A percentile compares a stretch with the other conserved stretches of the same genome.
phyloP scores from a whole-genome alignment of 2,113 vertebrate species.

The Neogobius melanostomus region DNA sequence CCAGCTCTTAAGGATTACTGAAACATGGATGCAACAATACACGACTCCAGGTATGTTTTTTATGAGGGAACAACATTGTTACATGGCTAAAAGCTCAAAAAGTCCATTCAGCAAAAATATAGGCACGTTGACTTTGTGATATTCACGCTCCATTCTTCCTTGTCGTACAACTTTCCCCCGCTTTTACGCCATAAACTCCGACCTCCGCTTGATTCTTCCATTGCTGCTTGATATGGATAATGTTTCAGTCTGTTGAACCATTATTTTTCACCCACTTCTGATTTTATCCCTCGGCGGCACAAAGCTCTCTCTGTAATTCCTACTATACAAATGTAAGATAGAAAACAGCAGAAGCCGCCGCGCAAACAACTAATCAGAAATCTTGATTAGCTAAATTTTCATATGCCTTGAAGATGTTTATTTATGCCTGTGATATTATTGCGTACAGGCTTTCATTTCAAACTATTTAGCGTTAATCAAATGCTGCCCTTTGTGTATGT shows the following conservation, averaged over 20 bases:
- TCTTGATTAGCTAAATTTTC: constrained; percentile 3
- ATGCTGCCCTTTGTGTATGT: background rate
- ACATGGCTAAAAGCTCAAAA: too few relatives aligned
- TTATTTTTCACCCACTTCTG: constrained; percentile 6
- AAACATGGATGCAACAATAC: too few relatives aligned
- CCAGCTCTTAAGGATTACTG: too few relatives aligned
- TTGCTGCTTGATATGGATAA: constrained; percentile 9
- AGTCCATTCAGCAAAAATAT: too few relatives aligned
- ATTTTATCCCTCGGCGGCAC: background rate
- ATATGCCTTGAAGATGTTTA: constrained; percentile 12
- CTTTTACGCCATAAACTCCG: constrained; percentile 2
- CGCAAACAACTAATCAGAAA: constrained; percentile 4
- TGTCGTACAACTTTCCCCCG: background rate
- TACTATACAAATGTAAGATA: background rate
- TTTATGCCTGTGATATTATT: constrained; percentile 1
- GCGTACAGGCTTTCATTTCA: background rate
- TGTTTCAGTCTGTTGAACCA: constrained; percentile 7
- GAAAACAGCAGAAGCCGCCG: background rate
- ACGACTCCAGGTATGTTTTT: too few relatives aligned
- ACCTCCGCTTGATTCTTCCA: constrained; percentile 1
- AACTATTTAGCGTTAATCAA: constrained; percentile 20
- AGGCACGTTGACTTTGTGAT: background rate
- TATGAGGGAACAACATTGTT: too few relatives aligned
- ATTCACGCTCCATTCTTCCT: constrained; percentile 6
- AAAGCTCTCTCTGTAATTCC: constrained; percentile 4